phyloP scores from a whole-genome alignment of 2,888 invertebrate species.

The Crossocerus cetratus region DNA sequence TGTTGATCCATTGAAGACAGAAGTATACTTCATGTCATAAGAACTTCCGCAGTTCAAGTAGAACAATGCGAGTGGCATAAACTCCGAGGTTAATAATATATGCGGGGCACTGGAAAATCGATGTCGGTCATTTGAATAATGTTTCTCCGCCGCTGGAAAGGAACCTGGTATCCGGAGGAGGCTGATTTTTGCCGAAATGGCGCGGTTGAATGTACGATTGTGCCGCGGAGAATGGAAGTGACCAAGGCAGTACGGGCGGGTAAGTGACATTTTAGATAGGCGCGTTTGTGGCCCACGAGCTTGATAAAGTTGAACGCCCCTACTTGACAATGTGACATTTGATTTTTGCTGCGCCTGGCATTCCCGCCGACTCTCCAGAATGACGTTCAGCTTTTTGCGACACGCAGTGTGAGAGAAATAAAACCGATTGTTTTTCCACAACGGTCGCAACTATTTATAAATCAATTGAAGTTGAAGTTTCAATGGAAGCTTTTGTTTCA shows the following conservation, averaged over 20 bases:
- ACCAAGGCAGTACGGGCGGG: neutral
- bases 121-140: no score
- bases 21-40: no score
- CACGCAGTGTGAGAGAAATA: neutral
- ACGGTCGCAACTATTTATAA: neutral
- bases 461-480: no score
- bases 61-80: no score
- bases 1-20: no score
- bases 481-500: no score
- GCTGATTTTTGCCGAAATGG: neutral
- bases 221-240: constrained; percentile 7
- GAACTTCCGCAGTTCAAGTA: no score
- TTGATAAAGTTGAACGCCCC: constrained; percentile 17
- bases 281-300: constrained; percentile 9
- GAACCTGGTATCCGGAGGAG: no score
- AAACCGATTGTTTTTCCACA: neutral
- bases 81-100: no score
- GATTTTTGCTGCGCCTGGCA: neutral
- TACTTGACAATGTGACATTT: constrained; percentile 14
- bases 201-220: constrained; percentile 2
- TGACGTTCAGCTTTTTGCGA: neutral
- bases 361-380: neutral
- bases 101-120: no score
- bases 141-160: no score
- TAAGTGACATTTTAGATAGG: constrained; percentile 23